Evolutionary conservation across 1,140 invertebrate genomes (phyloP).

Genomic region (Drosophila kohkoa): DNA sequence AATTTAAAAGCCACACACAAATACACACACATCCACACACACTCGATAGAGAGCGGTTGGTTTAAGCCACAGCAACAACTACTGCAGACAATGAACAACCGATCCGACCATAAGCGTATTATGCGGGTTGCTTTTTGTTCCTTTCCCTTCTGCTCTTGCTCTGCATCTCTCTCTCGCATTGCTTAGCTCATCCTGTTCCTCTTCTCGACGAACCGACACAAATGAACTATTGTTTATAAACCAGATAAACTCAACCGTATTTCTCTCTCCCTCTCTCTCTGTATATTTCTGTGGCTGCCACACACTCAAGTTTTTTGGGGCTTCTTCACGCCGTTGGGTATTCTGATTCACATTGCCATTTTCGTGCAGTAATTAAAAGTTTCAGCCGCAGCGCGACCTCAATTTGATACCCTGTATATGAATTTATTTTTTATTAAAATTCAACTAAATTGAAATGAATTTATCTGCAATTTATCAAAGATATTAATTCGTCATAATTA

Average conservation of each 20-base stretch:
- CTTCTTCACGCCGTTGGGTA: neutral
- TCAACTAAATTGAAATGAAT: neutral
- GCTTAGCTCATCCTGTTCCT: neutral
- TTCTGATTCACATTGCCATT: constrained; percentile 6
- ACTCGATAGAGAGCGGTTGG: constrained; percentile 1
- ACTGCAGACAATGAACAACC: constrained; percentile 38
- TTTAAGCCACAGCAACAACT: constrained; percentile 30
- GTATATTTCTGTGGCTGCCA: constrained; percentile 8
- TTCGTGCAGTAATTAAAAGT: constrained; percentile 16
- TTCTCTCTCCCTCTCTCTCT: neutral
- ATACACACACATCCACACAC: constrained; percentile 2
- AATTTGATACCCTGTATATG: neutral
- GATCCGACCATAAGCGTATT: constrained; percentile 60
- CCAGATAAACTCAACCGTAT: constrained; percentile 37
- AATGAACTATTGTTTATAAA: constrained; percentile 81
- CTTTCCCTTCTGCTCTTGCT: neutral
- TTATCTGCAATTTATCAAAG: neutral
- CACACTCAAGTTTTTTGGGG: constrained; percentile 7
- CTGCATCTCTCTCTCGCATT: neutral
- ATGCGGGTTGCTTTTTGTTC: constrained; percentile 62
- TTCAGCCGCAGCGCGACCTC: neutral
- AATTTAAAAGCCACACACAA: constrained; percentile 64
- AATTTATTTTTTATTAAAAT: neutral
- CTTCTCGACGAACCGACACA: constrained; percentile 35
- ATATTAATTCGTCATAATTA: neutral